A percentile compares a stretch with the other conserved stretches of the same genome.
These are phyloP conservation scores for Pelusios castaneus DNA, from an alignment of 2,113 vertebrate genomes.

Conservation along the genomic window DNA sequence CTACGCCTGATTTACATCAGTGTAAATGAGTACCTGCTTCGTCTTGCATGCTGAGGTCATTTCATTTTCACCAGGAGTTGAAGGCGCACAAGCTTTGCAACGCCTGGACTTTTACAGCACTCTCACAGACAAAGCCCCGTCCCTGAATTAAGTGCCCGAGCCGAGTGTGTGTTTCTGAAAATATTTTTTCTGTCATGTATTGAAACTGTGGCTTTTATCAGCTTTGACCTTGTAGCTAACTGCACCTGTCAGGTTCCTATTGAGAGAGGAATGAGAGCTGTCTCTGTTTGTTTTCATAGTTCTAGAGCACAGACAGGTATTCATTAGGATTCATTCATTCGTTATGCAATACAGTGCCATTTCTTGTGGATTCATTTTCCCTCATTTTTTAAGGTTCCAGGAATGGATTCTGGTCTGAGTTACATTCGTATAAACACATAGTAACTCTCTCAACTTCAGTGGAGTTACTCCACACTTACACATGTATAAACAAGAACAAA, in stretches of 20 bases:
- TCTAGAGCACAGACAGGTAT: constrained; percentile 47
- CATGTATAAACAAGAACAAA: background rate
- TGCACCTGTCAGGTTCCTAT: constrained; percentile 68
- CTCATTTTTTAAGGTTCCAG: constrained; percentile 28
- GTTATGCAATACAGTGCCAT: constrained; percentile 36
- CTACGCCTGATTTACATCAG: accelerated
- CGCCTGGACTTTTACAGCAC: background rate
- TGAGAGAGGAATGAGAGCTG: constrained; percentile 39
- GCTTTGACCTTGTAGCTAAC: constrained; percentile 22
- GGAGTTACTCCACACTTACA: background rate
- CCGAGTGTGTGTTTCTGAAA: background rate
- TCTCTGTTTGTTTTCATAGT: constrained; percentile 30
- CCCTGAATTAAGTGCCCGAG: background rate
- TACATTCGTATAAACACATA: background rate
- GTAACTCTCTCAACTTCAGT: background rate
- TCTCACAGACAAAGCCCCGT: background rate
- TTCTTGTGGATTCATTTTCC: constrained; percentile 63
- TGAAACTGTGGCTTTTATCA: constrained; percentile 39
- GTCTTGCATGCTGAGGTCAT: background rate
- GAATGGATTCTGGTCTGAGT: background rate
- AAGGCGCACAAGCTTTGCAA: background rate
- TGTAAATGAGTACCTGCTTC: background rate
- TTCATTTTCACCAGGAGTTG: background rate
- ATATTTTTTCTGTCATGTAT: background rate
- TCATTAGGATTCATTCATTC: constrained; percentile 58